Conservation (phyloP, 2,113 vertebrate species). For the Strigops habroptila region DNA sequence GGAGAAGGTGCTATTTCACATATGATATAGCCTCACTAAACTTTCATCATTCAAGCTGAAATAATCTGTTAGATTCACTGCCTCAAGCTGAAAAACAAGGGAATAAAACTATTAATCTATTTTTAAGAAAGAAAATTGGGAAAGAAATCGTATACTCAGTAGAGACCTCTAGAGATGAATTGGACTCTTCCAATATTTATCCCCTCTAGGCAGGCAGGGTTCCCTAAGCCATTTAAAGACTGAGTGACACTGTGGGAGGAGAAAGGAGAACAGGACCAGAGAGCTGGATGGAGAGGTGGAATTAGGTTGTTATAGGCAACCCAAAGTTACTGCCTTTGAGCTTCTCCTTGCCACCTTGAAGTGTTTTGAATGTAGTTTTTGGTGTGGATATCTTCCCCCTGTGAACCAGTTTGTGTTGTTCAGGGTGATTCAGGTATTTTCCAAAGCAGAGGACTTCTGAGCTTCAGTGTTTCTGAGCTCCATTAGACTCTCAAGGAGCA, state of each 20-base stretch:
- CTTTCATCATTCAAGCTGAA: neutral
- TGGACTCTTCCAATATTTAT: neutral
- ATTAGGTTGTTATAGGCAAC: neutral
- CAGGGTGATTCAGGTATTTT: neutral
- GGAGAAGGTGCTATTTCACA: neutral
- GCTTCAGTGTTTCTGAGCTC: accelerated
- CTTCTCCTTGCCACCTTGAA: neutral
- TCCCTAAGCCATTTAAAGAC: neutral
- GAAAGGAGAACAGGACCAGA: neutral
- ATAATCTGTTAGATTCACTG: neutral
- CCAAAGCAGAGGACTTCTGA: neutral
- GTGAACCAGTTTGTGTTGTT: neutral
- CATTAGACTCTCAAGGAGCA: neutral
- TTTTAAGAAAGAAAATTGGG: neutral
- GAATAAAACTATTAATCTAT: neutral
- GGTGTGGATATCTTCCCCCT: neutral
- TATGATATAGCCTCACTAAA: neutral
- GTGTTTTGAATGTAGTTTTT: neutral
- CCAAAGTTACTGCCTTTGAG: neutral
- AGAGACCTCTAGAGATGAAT: neutral
- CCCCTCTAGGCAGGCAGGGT: neutral
- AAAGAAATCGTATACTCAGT: neutral
- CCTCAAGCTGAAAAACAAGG: neutral
- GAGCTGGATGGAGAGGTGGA: neutral
- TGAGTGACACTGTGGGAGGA: neutral